Evolutionary conservation across 2,888 invertebrate genomes (phyloP).

Genomic region (Girardia tigrina): DNA sequence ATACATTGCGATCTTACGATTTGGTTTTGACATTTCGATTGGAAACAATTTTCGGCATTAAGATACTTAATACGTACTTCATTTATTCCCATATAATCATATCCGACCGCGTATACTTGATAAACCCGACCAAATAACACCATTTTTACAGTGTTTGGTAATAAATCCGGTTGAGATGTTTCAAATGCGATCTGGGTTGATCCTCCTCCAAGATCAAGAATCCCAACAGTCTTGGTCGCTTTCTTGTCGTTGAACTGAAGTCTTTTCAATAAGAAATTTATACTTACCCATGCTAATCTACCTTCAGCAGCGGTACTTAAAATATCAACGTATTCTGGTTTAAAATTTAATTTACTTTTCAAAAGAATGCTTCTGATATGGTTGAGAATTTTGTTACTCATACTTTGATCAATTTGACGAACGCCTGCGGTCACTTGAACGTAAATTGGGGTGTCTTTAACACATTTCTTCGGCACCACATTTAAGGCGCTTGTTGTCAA

Average conservation of each 20-base stretch:
- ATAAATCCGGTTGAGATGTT: not conserved
- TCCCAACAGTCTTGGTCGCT: conserved; percentile 10
- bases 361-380: conserved; percentile 21
- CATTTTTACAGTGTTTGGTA: conserved; percentile 6
- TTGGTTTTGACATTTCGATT: not conserved
- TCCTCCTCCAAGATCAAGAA: conserved; percentile 30
- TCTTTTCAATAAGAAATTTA: conserved; percentile 18
- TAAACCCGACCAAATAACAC: not conserved
- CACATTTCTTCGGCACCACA: not conserved
- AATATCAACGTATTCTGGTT: conserved; percentile 2
- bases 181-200: conserved; percentile 29
- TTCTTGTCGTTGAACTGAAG: not conserved
- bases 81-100: conserved; percentile 21
- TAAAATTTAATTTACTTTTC: conserved; percentile 12
- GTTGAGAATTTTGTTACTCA: conserved; percentile 13
- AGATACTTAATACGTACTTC: conserved; percentile 16
- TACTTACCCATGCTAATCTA: conserved; percentile 27
- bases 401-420: not conserved
- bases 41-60: conserved; percentile 18
- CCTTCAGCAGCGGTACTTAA: conserved; percentile 27
- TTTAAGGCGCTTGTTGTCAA: not conserved
- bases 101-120: conserved; percentile 13
- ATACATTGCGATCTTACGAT: not conserved
- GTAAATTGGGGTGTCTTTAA: not conserved
- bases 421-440: conserved; percentile 29